Percentiles rank a stretch among this genome's conserved stretches.
Evolutionary conservation across 2,797 vertebrate species (phyloP).

Genomic region (Ctenopoma kingsleyae): DNA sequence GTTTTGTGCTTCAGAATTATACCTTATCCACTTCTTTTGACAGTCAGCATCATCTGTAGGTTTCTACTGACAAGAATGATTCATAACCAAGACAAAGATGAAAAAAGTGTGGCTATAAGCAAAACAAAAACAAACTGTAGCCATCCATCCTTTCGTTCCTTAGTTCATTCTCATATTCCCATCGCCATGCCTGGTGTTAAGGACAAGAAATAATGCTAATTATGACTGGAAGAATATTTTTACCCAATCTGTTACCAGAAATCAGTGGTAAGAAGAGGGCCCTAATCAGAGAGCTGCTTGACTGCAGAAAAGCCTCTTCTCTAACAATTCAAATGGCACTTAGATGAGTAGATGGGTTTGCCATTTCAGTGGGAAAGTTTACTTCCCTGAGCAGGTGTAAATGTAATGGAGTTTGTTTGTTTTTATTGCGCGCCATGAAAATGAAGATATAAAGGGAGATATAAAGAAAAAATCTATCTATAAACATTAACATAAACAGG

Average conservation of each 20-base stretch:
- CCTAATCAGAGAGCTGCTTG: constrained; percentile 60
- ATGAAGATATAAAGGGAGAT: background rate
- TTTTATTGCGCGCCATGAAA: background rate
- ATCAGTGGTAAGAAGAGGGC: constrained; percentile 45
- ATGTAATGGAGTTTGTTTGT: constrained; percentile 1
- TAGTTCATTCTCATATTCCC: constrained; percentile 8
- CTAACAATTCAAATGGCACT: constrained; percentile 42
- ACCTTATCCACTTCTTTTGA: constrained; percentile 4
- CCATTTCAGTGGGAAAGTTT: constrained; percentile 29
- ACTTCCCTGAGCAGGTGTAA: constrained; percentile 18
- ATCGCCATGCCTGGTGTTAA: constrained; percentile 30
- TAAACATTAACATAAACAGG: too few species aligned
- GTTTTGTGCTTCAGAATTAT: constrained; percentile 32
- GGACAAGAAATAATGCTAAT: constrained; percentile 33
- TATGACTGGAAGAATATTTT: constrained; percentile 60
- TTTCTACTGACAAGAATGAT: constrained; percentile 1
- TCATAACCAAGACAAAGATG: constrained; percentile 9
- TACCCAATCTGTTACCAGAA: constrained; percentile 55
- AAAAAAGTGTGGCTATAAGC: background rate
- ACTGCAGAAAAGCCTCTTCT: constrained; percentile 49
- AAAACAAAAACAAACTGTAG: background rate
- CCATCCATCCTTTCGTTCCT: constrained; percentile 16
- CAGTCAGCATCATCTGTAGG: constrained; percentile 4
- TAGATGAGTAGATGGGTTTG: constrained; percentile 23
- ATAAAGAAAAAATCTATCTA: background rate